Evolutionary conservation across 2,888 invertebrate genomes (phyloP), one percentile per base, ranked within the genome.

Genomic region (Ophioninae sp.): DNA sequence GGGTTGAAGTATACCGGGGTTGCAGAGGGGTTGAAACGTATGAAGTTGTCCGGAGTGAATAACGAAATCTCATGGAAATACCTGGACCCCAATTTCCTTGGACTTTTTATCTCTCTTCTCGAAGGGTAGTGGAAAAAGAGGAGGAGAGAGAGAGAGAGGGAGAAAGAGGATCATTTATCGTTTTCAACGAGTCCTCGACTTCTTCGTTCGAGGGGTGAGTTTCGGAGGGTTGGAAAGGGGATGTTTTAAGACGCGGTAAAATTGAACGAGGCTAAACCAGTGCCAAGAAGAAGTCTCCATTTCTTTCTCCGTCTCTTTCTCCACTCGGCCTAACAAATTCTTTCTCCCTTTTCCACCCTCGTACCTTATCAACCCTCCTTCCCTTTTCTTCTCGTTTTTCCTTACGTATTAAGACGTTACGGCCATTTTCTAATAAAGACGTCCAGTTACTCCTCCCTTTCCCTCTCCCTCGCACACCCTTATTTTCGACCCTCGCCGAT

Each of bases 351-450:
- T 13, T 13, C 44, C 8, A 44, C 44, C 13, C 44, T 13, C 41
- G 0, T 10, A 6, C 44, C 44, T 44, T 10, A 10, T 44, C 44
- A 13, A 64, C 64, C 20, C 20, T 17, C 13, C 13, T 37, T 59
- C 13, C 2, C 13, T 13, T 10, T 13, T 44, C 44, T 13, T 30
- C 44, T 44, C 50, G 72, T 75, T 78, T 72, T 62, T 82, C 74
- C 80, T 82, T 84, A 83, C 88, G 23, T 23, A 92, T 91, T 91
- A 90, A 91, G 91, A 91, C 87, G 87, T 89, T 89, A 78, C 87
- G 87, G 89, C 89, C 90, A 90, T 91, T 92, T 92, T 91, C 90
- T 92, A 91, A 92, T 92, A 91, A 91, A 92, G 91, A 89, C 90
- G 83, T 81, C 83, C 72, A 74, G 61, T 23, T 20, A 30, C 20